Evolutionary conservation across 2,888 invertebrate species (phyloP).

Genomic region (Drosophila tanythrix): DNA sequence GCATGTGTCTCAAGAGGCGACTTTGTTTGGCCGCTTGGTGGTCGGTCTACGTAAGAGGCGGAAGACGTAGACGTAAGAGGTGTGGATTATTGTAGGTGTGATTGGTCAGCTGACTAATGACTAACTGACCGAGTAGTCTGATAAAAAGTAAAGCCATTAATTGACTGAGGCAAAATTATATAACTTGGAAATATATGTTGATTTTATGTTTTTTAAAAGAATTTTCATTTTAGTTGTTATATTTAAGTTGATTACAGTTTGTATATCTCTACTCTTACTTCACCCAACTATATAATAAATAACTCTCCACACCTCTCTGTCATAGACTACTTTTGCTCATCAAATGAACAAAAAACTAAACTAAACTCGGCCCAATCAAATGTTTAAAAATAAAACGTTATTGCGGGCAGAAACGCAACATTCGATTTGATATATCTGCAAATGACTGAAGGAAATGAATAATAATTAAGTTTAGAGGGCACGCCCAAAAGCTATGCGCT

Average conservation of each 20-base stretch:
- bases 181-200: background rate
- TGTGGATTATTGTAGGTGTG: constrained; percentile 4
- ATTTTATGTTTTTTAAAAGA: background rate
- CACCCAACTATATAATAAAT: background rate
- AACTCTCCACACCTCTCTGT: background rate
- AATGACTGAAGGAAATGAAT: constrained; percentile 3
- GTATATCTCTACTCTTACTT: background rate
- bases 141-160: background rate
- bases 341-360: constrained; percentile 10
- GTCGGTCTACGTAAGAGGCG: constrained; percentile 14
- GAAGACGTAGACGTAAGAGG: constrained; percentile 10
- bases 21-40: constrained; percentile 23
- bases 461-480: constrained; percentile 43
- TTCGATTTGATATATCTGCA: constrained; percentile 7
- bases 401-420: constrained; percentile 51
- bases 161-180: background rate
- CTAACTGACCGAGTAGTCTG: background rate
- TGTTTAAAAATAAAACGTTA: constrained; percentile 65
- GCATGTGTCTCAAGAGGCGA: constrained; percentile 37
- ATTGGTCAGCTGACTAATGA: constrained; percentile 9
- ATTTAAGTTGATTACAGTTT: background rate
- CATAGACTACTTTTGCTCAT: background rate
- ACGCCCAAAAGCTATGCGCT: constrained; percentile 21
- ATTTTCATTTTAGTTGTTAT: background rate
- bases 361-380: constrained; percentile 33